Evolutionary conservation across 2,888 invertebrate genomes (phyloP), one percentile per base, ranked within the genome.

Genomic region (Malthinus flaveolus): DNA sequence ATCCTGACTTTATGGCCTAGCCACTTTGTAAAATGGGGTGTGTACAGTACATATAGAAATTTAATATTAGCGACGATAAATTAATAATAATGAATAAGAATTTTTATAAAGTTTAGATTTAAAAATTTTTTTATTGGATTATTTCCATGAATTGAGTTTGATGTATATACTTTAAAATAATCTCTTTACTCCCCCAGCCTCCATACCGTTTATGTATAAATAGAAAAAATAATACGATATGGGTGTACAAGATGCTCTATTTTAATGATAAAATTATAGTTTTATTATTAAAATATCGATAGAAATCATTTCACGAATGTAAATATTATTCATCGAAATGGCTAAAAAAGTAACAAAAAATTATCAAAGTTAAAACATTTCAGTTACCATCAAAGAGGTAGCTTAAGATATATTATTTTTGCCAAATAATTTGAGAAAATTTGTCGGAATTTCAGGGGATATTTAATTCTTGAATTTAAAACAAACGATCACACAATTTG

Each of bases 1-100:
- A 87, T 74, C 79, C 79, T 59, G 79, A 79, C 72, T 79, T 76
- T 65, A 73, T 77, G 75, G 78, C 77, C 74, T 78, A 78, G 73
- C 70, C 69, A 64, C 65, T 65, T 50, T 57, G 49, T 53, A 59
- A 56, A 54, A 59, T 60, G 70, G 63, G 66, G 68, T 66, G 71
- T 76, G 74, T 75, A 73, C 71, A 73, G 75, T 73, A 72, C 64
- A 70, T 65, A 66, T 59, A 66, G 66, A 64, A 23, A 23, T 58
- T 57, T 66, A 63, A 63, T 54, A 56, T 61, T 66, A 62, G 59
- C 63, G 60, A 60, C 61, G 59, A 56, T 57, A 65, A 61, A 59
- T 59, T 42, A 56, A 56, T 44, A 23, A 42, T 15, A 42, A 49
- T 63, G 62, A 64, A 62, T 64, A 64, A 64, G 60, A 63, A 66